These are phyloP conservation scores for Gopherus flavomarginatus DNA, from an alignment of 2,113 vertebrate genomes.

Conservation along the genomic window DNA sequence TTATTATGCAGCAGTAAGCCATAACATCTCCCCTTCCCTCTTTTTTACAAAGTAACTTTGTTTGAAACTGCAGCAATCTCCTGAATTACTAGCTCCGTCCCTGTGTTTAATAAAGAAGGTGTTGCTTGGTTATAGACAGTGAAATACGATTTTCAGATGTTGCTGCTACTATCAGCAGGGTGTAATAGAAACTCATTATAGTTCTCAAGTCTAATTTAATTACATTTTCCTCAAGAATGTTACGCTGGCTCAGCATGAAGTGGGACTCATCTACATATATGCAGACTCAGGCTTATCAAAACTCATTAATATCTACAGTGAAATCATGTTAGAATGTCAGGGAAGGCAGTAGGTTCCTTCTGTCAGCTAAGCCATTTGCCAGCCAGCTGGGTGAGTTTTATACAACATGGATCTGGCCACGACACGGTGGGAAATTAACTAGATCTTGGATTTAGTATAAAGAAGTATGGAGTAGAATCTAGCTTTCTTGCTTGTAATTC, in stretches of 20 bases:
- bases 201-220: conserved; percentile 73
- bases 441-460: neutral
- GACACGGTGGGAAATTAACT: neutral
- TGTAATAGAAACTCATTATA: conserved; percentile 72
- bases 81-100: neutral
- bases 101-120: conserved; percentile 37
- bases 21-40: neutral
- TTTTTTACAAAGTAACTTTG: neutral
- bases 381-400: neutral
- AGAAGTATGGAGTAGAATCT: neutral
- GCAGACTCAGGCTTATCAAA: conserved; percentile 30
- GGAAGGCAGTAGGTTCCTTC: neutral
- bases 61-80: neutral
- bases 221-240: conserved; percentile 69
- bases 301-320: conserved; percentile 34
- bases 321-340: conserved; percentile 12
- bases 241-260: conserved; percentile 43
- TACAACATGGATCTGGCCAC: neutral
- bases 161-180: conserved; percentile 62
- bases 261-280: conserved; percentile 46
- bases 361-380: neutral
- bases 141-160: conserved; percentile 61
- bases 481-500: neutral
- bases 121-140: conserved; percentile 27
- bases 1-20: neutral